Percentiles rank a stretch among this genome's conserved stretches.
phyloP scores from a whole-genome alignment of 2,888 invertebrate species.

The Thymelicus acteon region DNA sequence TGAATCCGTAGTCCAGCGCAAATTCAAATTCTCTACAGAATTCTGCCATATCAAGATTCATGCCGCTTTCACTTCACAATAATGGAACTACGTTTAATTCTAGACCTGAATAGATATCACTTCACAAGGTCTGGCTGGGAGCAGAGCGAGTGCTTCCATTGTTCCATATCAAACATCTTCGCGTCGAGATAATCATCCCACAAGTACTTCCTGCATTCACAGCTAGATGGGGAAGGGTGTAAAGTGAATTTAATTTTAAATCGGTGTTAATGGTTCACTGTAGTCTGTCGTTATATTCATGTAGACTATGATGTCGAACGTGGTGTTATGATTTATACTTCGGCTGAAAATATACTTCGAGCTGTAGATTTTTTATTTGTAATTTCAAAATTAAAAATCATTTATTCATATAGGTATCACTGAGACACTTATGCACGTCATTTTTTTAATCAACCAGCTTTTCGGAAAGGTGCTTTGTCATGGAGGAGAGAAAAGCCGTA shows the following conservation, averaged over 20 bases:
- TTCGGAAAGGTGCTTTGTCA: no score
- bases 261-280: conserved; percentile 5
- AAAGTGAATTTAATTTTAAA: conserved; percentile 15
- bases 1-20: no score
- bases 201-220: conserved; percentile 10
- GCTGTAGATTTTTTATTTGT: no score
- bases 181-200: conserved; percentile 15
- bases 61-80: conserved; percentile 11
- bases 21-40: conserved; percentile 3
- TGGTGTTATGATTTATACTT: background rate
- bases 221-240: background rate
- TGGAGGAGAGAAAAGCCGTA: no score
- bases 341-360: background rate
- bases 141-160: conserved; percentile 20
- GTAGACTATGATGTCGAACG: background rate
- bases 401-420: no score
- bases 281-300: background rate
- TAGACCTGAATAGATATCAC: conserved; percentile 34
- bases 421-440: no score
- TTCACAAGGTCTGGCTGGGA: conserved; percentile 26
- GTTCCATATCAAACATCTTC: conserved; percentile 20
- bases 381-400: no score
- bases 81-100: conserved; percentile 31
- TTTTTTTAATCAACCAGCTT: no score
- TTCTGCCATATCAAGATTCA: conserved; percentile 9